Evolutionary conservation across 2,113 vertebrate species (phyloP), one percentile per base, ranked within the genome.

Genomic region (Misgurnus anguillicaudatus): DNA sequence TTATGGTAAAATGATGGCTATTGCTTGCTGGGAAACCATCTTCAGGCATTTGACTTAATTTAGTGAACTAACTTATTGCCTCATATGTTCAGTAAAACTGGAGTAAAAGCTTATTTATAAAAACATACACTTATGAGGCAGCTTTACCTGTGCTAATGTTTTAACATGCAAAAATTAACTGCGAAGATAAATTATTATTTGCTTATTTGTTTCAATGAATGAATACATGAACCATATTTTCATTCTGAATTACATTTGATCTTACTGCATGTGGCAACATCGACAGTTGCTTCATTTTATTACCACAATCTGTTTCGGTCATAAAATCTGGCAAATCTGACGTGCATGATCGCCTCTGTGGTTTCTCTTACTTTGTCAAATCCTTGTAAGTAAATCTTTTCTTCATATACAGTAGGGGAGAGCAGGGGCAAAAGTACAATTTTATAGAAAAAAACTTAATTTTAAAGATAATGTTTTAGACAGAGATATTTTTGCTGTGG

Each of bases 371-470:
- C 10, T 62, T 60, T 31, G 10, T 1, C 39, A 31, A 62, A 58
- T 62, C 70, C 2, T 75, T 48, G 72, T 48, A 47, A 51, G 60
- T 75, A 38, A 61, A 42, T 19, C n/a, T 24, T 45, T 61, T 57
- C 17, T 45, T 62, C 41, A 9, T 11, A 2, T 31, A 31, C 24
- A n/a, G n/a, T n/a, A n/a, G n/a, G n/a, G n/a, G n/a, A n/a, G n/a
- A n/a, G n/a, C n/a, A n/a, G n/a, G n/a, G n/a, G n/a, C n/a, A n/a
- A n/a, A n/a, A n/a, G n/a, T n/a, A n/a, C n/a, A n/a, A n/a, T n/a
- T n/a, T n/a, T n/a, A n/a, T n/a, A n/a, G n/a, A n/a, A n/a, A n/a
- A n/a, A n/a, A n/a, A n/a, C n/a, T n/a, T n/a, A n/a, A n/a, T n/a
- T n/a, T n/a, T n/a, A n/a, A n/a, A n/a, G n/a, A n/a, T n/a, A n/a